These are phyloP conservation scores for Spodoptera frugiperda DNA, from an alignment of 1,140 invertebrate genomes.

Conservation along the genomic window DNA sequence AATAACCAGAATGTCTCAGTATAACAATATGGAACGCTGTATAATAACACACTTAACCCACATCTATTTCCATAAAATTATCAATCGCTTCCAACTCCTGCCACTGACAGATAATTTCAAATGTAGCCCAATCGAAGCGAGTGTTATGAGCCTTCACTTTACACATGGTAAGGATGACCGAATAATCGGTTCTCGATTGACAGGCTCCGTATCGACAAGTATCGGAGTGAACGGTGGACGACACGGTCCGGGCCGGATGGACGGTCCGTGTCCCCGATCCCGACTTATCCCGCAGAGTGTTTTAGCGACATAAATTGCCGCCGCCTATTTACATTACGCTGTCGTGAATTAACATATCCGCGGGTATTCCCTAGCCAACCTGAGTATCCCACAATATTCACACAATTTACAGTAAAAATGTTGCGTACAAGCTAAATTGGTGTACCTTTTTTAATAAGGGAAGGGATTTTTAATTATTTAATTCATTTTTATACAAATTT, in stretches of 20 bases:
- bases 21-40: not conserved
- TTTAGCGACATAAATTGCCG: slow-evolving; percentile 77
- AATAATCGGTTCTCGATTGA: slow-evolving; percentile 61
- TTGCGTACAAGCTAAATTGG: slow-evolving; percentile 21
- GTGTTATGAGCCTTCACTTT: slow-evolving; percentile 32
- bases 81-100: slow-evolving; percentile 16
- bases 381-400: slow-evolving; percentile 63
- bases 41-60: slow-evolving; percentile 26
- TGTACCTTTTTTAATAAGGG: slow-evolving; percentile 47
- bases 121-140: not conserved
- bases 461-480: slow-evolving; percentile 48
- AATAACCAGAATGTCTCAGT: slow-evolving; percentile 3
- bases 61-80: slow-evolving; percentile 22
- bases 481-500: slow-evolving; percentile 34
- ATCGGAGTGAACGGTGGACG: slow-evolving; percentile 34
- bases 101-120: slow-evolving; percentile 10
- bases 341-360: slow-evolving; percentile 76
- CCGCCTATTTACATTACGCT: slow-evolving; percentile 74
- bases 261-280: slow-evolving; percentile 41
- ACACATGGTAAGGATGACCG: slow-evolving; percentile 56
- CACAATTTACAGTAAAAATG: slow-evolving; percentile 63
- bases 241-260: not conserved
- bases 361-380: slow-evolving; percentile 73
- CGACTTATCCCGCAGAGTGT: slow-evolving; percentile 65
- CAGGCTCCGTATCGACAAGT: slow-evolving; percentile 47